Evolutionary conservation across 1,140 invertebrate genomes (phyloP).

Genomic region (Schlechtendalia chinensis): DNA sequence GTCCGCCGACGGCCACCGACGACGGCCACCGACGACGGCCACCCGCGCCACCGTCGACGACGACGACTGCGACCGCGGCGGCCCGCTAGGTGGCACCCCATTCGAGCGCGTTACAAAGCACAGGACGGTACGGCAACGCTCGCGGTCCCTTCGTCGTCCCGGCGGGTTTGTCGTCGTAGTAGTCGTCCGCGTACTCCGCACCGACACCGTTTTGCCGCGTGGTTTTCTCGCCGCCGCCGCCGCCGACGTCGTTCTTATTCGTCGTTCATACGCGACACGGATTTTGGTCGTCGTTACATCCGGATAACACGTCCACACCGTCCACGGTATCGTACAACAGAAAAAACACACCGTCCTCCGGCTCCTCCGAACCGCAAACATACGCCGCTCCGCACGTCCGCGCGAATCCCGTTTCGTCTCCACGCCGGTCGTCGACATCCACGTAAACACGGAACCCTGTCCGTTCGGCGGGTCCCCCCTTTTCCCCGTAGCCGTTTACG

Average conservation of each 20-base stretch:
- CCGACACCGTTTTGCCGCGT: neutral
- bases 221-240: neutral
- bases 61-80: neutral
- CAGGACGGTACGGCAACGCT: conserved; percentile 42
- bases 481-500: conserved; percentile 47
- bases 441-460: conserved; percentile 48
- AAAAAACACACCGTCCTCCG: too few relatives aligned
- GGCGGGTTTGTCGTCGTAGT: conserved; percentile 6
- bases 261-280: neutral
- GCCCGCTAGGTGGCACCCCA: conserved; percentile 42
- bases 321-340: too few relatives aligned
- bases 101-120: conserved; percentile 41
- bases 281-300: too few relatives aligned
- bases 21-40: neutral
- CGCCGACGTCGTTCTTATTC: neutral
- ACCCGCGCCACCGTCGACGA: neutral
- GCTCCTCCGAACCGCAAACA: too few relatives aligned
- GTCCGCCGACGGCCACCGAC: conserved; percentile 2
- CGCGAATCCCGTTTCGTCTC: too few relatives aligned
- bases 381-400: too few relatives aligned
- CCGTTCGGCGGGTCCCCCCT: conserved; percentile 44
- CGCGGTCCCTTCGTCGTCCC: conserved; percentile 25
- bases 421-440: conserved; percentile 1
- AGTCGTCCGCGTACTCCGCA: neutral
- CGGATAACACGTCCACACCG: too few relatives aligned